These are phyloP conservation scores for Peromyscus melanophrys DNA, from an alignment of 2,797 vertebrate genomes.

Conservation along the genomic window DNA sequence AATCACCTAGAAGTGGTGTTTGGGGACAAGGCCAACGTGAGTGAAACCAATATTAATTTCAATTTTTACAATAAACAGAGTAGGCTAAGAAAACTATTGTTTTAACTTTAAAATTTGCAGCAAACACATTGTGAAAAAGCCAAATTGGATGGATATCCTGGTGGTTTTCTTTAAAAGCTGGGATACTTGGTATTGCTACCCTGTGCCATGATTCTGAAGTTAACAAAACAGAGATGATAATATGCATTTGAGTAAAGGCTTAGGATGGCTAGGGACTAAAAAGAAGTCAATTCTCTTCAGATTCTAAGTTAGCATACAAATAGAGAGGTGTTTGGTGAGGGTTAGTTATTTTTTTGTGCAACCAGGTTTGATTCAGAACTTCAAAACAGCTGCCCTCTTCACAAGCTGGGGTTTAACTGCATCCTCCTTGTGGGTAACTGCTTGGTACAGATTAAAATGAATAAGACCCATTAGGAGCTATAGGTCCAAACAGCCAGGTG, in stretches of 20 bases:
- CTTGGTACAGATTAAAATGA: constrained; percentile 57
- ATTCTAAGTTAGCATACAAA: not conserved
- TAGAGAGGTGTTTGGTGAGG: not conserved
- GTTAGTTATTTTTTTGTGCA: not conserved
- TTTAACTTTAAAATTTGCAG: constrained; percentile 5
- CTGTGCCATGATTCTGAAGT: accelerated
- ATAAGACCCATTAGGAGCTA: constrained; percentile 42
- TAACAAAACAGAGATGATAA: constrained; percentile 51
- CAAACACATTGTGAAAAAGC: not conserved
- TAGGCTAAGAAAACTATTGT: not conserved
- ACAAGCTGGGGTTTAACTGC: not conserved
- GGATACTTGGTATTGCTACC: not conserved
- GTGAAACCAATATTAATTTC: constrained; percentile 41
- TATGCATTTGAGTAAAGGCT: constrained; percentile 10
- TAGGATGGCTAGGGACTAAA: not conserved
- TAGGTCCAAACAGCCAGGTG: constrained; percentile 53
- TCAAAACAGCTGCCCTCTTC: not conserved
- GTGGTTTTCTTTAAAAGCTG: constrained; percentile 53
- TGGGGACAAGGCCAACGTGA: not conserved
- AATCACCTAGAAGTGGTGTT: not conserved
- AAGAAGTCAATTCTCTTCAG: not conserved
- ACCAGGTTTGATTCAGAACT: not conserved
- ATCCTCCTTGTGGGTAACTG: not conserved
- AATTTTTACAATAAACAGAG: constrained; percentile 35
- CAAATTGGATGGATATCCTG: not conserved